Base-by-base conservation (phyloP, 2,797 vertebrate genomes). In the Enteromius fasciolatus region DNA sequence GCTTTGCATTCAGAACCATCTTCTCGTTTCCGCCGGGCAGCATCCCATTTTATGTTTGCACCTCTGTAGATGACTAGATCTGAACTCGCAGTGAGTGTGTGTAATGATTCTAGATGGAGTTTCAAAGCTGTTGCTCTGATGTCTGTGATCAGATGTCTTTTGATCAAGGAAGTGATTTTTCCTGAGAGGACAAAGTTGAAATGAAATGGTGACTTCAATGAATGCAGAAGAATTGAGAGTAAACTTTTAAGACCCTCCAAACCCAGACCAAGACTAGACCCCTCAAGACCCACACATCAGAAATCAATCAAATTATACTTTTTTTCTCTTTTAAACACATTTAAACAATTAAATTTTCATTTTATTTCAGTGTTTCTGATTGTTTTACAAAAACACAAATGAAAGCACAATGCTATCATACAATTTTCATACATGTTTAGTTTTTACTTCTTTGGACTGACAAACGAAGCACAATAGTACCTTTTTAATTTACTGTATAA, bases 11-110 rank as follows among this genome's bases (percentile, higher is more conserved):
- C 17, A 33, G 41, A 76, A 61, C 39, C 57, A 66, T 66, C 59
- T 78, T 78, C 12, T 31, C 59, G 5, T 66, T 78, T 46, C 33
- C 11, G 3, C 11, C 33, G 10, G 57, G 23, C 17, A 76, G 36
- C 74, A 44, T 63, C 39, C 11, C 25, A 78, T 66, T 64, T 77
- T 64, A 33, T 46, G 11, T 78, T 77, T 77, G 72, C 48, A 31
- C 31, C 25, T 72, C 28, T 72, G 33, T 75, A 54, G 50, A 74
- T 74, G 48, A 10, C 50, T 54, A 74, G 20, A 61, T 61, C 11
- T 76, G 4, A 28, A 28, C 25, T 61, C 0, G 0, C 23, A 63
- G 20, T 61, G 15, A 18, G 14, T 63, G 11, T 15, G 44, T 72
- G 10, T 31, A 70, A 31, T 70, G 5, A 48, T 70, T 48, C 15